Base-by-base conservation (phyloP, 2,113 vertebrate species). In the Phasianus colchicus region DNA sequence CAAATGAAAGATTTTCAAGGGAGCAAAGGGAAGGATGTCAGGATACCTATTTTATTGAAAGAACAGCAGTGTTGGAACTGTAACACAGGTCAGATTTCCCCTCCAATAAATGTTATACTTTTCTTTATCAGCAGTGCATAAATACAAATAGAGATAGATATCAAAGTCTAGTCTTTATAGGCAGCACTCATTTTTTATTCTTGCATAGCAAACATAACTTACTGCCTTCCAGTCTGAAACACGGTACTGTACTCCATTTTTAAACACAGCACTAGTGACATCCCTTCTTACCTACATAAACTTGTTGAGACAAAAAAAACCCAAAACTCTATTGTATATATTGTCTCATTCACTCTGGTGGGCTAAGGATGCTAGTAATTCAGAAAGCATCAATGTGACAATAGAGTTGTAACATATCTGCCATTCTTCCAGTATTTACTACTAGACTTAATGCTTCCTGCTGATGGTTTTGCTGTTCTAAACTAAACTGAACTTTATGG, bases 381-480 rank as follows among this genome's bases (percentile, higher is more conserved):
- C 65, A 79, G 83, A 74, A 94, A 96, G 64, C 63, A 93, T 75
- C 74, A 89, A 72, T 74, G 36, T n/a, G 91, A 71, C 79, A 74
- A 70, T 88, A 83, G 5, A 86, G 73, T 87, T 88, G 71, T 66
- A 93, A 93, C 40, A 52, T 80, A 87, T 75, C 84, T 91, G 83
- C 75, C 80, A 40, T 74, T 96, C 82, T 64, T n/a, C 36, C 40
- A 90, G 84, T 77, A 95, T 96, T 97, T 94, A 95, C 96, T 71
- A 87, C 70, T 47, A 90, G 76, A 64, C 40, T 94, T 92, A 89
- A 90, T 86, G 83, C 84, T 91, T 96, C 82, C 92, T 78, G 54
- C 40, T 67, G 85, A 84, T 93, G 89, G 90, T n/a, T 92, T 72
- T 72, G 67, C 85, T 95, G 87, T 84, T 95, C 83, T 75, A 88